Evolutionary conservation across 2,797 vertebrate genomes (phyloP), one percentile per base, ranked within the genome.

Genomic region (Pseudocheirus occidentalis): DNA sequence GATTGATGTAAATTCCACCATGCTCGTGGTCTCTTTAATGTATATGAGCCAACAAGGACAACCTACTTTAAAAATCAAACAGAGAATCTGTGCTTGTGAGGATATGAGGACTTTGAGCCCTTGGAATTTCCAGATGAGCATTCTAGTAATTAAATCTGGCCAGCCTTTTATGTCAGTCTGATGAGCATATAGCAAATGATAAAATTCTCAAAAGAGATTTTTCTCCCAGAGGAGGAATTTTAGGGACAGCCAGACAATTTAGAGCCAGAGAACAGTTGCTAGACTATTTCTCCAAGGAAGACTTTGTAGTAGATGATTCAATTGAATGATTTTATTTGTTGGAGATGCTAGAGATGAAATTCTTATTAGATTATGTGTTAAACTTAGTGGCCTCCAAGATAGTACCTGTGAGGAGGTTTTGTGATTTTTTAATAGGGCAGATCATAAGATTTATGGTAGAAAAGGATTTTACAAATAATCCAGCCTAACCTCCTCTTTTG

Each of bases 141-240:
- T 73, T 40, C 66, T 21, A 40, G 66, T 73, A 16, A 73, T 73
- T 73, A 73, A 18, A 73, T 93, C n/a, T 58, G 16, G 14, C 16
- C 40, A 29, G 52, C 59, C 90, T 24, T 55, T 50, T 54, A 87
- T 40, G n/a, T 73, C 66, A 55, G 0, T 93, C 50, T 95, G 34
- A 52, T n/a, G 53, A 40, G 50, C 29, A 21, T 24, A 1, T 29
- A 0, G 9, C 56, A 62, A 92, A 73, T 46, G 5, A 27, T 95
- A 93, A 92, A 59, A 59, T 62, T 81, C 53, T 40, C 9, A 16
- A 31, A 59, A 54, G 94, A 94, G 3, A 73, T 94, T 92, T 96
- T 50, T 91, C 96, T 94, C 54, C 96, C 50, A 53, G 46, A 95
- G 91, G 93, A 95, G 92, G 40, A 95, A 95, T 90, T 94, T 91